phyloP scores from a whole-genome alignment of 2,113 vertebrate genomes.

The Ctenomys sociabilis region DNA sequence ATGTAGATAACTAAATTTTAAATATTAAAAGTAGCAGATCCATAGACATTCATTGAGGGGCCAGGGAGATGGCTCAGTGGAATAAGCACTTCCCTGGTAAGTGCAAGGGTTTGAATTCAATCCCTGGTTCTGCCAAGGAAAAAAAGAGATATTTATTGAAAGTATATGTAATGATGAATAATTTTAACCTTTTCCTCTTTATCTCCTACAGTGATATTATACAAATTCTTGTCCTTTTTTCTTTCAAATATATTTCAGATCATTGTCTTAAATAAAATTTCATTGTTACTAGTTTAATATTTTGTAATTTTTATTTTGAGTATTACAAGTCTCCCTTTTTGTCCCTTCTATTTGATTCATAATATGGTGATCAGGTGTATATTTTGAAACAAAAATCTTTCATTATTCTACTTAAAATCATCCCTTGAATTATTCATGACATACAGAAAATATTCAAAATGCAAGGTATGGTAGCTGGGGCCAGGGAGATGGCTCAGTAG shows the following conservation, averaged over 20 bases:
- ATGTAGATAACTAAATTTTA: background rate
- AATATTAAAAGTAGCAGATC: background rate
- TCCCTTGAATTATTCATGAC: background rate
- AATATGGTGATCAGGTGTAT: conserved; percentile 62
- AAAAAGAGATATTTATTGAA: background rate
- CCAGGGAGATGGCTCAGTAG: too few relatives aligned
- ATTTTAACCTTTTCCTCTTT: background rate
- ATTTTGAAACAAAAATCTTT: conserved; percentile 48
- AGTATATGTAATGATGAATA: background rate
- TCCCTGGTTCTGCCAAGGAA: too few relatives aligned
- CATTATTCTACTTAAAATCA: conserved; percentile 60
- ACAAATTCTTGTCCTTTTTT: conserved; percentile 14
- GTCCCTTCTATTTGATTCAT: background rate
- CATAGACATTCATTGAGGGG: background rate
- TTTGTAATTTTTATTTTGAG: conserved; percentile 50
- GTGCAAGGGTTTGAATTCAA: too few relatives aligned
- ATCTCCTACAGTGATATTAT: background rate
- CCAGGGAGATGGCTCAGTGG: too few relatives aligned
- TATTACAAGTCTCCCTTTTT: conserved; percentile 26
- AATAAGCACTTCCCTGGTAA: too few relatives aligned
- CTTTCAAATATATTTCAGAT: background rate
- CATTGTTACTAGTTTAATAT: conserved; percentile 40
- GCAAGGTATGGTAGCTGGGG: too few relatives aligned
- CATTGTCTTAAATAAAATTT: conserved; percentile 29
- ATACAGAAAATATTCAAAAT: conserved; percentile 3